Base-by-base conservation (phyloP, 2,888 invertebrate species). In the Ophonus ardosiacus region DNA sequence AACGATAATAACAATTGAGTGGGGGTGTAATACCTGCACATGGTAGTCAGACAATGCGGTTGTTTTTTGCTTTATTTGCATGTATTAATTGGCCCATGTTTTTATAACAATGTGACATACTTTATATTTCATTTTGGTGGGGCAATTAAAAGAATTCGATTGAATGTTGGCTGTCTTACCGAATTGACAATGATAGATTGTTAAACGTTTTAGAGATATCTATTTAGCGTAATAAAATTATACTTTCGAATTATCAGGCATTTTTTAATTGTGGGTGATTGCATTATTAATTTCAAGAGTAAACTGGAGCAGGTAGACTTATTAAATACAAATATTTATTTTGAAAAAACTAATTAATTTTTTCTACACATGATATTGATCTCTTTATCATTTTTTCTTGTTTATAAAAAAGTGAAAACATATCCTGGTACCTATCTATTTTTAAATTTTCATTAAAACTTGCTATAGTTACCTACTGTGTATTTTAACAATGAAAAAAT, bases 181-280 rank as follows among this genome's bases (percentile, higher is more conserved):
- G 78, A 78, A 51, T 57, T 78, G 78, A 78, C 78, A 78, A 78
- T 78, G 78, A 78, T 78, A 56, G 78, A 78, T 78, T 78, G 57
- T 57, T 78, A 56, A 78, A 15, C 18, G 78, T 18, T 57, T 56
- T n/a, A 24, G 78, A 51, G 57, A 17, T 74, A n/a, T 31, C 57
- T 78, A 78, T 78, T 78, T 68, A 68, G 68, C 68, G 68, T 68
- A 68, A 68, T 68, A 38, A 68, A 68, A 68, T 68, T 68, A 68
- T 68, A 68, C 68, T 68, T 68, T 68, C 68, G 68, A 68, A 68
- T 68, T 68, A 68, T 38, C 15, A 2, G 68, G 68, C 68, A 68
- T 68, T 68, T 68, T 68, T 68, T 68, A 68, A 68, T 68, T 68
- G 68, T 68, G 68, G 68, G 68, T 38, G 68, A 68, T 21, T 63